Base-by-base conservation (phyloP, 2,113 vertebrate species). In the Cercocebus atys region DNA sequence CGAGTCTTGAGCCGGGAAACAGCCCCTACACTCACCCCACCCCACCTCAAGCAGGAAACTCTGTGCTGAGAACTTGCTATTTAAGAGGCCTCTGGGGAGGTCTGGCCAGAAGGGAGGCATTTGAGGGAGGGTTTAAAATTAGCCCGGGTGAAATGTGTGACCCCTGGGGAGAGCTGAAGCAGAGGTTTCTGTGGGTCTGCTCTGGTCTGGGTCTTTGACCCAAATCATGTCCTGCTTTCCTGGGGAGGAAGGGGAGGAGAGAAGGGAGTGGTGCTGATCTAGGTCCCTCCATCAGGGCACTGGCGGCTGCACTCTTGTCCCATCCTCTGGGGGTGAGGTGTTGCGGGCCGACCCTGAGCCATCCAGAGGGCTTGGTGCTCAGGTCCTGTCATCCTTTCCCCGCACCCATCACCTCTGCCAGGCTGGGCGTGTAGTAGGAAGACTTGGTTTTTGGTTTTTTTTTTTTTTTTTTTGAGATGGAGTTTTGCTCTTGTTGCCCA, bases 41-140 rank as follows among this genome's bases (percentile, higher is more conserved):
- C 78, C 89, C 89, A 35, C 30, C 40, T 72, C 17, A 61, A 52
- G 79, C 82, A 78, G 94, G 95, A 96, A 98, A 86, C 95, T 94
- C 76, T 85, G 59, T 96, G 61, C 96, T 95, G 93, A 94, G 97
- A 97, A 96, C 84, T 90, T 92, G 90, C 87, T 97, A 72, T 98
- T 97, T 97, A 70, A 96, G 90, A 85, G 88, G 57, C 59, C 97
- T 35, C 92, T 88, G 27, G 96, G 97, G 97, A 97, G 81, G 32
- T 75, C 76, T 95, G 96, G 61, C 87, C 59, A 73, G 94, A 89
- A 83, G 93, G 78, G 92, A 95, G 47, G 92, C 81, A 23, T 95
- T 96, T 92, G 89, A 96, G 55, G 94, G 59, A 95, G 76, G 45
- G 14, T 96, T 97, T 97, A 97, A 98, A 97, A 98, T 97, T 97